Base-by-base conservation (phyloP, 2,113 vertebrate genomes). In the Prolemur simus region DNA sequence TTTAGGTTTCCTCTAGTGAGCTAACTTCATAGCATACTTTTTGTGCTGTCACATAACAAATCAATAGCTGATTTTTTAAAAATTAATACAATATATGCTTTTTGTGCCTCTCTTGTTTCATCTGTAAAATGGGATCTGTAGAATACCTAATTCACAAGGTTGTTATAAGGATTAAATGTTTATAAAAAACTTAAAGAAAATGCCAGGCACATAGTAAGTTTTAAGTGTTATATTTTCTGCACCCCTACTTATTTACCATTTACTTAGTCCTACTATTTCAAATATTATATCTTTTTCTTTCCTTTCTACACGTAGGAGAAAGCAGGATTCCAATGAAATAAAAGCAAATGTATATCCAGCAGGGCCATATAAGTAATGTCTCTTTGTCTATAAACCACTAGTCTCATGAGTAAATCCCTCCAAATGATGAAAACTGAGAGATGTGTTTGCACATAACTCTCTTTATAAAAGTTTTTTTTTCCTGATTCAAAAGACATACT, bases 1-100 rank as follows among this genome's bases (percentile, higher is more conserved):
- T 95, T 60, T 91, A 11, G 52, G 34, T 93, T 86, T 87, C 76
- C 66, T 82, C 13, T 94, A 96, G 49, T 78, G 69, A 94, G 68
- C 69, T 58, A 42, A 83, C 54, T 86, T 83, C 34, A 71, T 52
- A 76, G 18, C 45, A 56, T 76, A 25, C 12, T 47, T 90, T 94
- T 69, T 91, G 20, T 86, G 14, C 66, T 89, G 2, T 54, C 64
- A 4, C 71, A 34, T 83, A 77, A 71, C 29, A 39, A 13, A 71
- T n/a, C 13, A 15, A 23, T 10, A 63, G 27, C 27, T 91, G 29
- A 56, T 42, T 93, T 87, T 93, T 84, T 52, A 21, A 52, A 66
- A 91, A 63, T 76, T n/a, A 76, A 64, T 71, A 77, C 2, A 89
- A 21, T 78, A 29, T 78, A 42, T 56, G 10, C 29, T 91, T 87